Percentiles rank a stretch among this genome's conserved stretches.
These are phyloP conservation scores for Caenorhabditis auriculariae DNA, from an alignment of 2,888 invertebrate genomes.

Conservation along the genomic window DNA sequence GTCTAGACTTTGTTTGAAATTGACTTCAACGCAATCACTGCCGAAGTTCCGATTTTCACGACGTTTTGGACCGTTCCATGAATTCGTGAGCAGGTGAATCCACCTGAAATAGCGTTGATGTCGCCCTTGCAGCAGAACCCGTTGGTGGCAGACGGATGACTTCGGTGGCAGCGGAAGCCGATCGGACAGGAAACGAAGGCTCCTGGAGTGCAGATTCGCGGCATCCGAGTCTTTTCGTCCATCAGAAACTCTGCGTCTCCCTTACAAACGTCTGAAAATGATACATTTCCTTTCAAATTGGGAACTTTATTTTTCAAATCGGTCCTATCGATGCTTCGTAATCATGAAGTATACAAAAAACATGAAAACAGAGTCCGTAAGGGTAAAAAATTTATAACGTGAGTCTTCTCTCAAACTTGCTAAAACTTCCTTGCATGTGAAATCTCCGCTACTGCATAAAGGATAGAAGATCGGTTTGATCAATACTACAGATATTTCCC, in stretches of 20 bases:
- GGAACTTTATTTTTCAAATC: neutral
- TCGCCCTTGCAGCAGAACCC: slow-evolving; percentile 59
- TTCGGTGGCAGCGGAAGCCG: slow-evolving; percentile 52
- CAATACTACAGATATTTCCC: too few relatives aligned
- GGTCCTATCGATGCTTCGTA: neutral
- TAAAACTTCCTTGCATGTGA: too few relatives aligned
- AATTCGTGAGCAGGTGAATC: too few relatives aligned
- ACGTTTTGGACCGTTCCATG: too few relatives aligned
- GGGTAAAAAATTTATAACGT: too few relatives aligned
- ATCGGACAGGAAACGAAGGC: slow-evolving; percentile 53
- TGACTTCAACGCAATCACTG: too few relatives aligned
- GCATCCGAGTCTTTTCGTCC: slow-evolving; percentile 57
- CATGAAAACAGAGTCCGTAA: too few relatives aligned
- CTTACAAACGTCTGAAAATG: slow-evolving; percentile 51
- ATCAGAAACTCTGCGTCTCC: slow-evolving; percentile 51
- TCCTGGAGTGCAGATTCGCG: slow-evolving; percentile 54
- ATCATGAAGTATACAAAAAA: neutral
- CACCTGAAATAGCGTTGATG: slow-evolving; percentile 47
- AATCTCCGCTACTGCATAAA: too few relatives aligned
- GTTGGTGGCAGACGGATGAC: slow-evolving; percentile 22
- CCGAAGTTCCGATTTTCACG: too few relatives aligned
- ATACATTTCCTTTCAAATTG: neutral
- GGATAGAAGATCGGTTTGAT: too few relatives aligned
- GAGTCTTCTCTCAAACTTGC: too few relatives aligned
- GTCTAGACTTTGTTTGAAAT: too few relatives aligned